Conservation (phyloP, 1,140 invertebrate species). For the Lycorma delicatula region DNA sequence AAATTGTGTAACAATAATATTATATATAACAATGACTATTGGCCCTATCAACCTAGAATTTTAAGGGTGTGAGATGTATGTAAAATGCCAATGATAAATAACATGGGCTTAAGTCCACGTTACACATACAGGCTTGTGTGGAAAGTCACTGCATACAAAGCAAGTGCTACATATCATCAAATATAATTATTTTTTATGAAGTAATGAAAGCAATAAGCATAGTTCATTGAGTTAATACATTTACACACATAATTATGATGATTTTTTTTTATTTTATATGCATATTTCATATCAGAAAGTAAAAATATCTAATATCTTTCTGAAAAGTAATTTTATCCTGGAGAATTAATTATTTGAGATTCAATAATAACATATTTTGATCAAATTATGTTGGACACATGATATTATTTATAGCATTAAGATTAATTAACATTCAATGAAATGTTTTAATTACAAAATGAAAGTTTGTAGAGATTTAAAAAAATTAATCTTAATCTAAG, state of each 20-base stretch:
- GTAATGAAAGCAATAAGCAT: too few species aligned
- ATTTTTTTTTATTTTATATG: too few species aligned
- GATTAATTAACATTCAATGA: background rate
- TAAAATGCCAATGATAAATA: background rate
- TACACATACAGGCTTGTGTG: background rate
- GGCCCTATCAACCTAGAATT: background rate
- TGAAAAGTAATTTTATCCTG: too few species aligned
- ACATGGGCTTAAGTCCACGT: background rate
- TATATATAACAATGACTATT: background rate
- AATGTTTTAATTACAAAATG: background rate
- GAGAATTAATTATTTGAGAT: too few species aligned
- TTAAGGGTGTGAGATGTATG: background rate
- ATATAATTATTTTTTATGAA: too few species aligned
- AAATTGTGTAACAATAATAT: background rate
- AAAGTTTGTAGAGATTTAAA: background rate
- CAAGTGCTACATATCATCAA: too few species aligned
- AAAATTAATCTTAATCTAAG: background rate
- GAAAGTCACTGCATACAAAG: background rate
- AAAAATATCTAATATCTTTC: too few species aligned
- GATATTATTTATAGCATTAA: background rate
- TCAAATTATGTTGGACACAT: background rate
- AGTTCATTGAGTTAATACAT: too few species aligned
- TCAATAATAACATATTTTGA: too few species aligned
- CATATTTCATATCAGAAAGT: too few species aligned
- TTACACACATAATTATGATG: too few species aligned